Evolutionary conservation across 2,113 vertebrate species (phyloP).

Genomic region (Tor tambroides): DNA sequence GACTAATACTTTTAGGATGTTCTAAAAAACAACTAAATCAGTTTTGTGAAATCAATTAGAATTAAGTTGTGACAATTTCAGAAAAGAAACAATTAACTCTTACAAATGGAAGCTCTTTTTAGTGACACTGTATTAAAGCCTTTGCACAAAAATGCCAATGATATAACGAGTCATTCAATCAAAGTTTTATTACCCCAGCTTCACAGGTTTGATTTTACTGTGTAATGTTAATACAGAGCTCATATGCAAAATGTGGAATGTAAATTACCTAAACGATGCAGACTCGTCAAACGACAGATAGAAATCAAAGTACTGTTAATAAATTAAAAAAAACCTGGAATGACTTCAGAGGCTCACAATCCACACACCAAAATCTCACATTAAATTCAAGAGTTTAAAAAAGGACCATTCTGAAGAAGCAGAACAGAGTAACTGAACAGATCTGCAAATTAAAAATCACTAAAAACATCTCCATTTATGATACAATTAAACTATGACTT

Average conservation of each 20-base stretch:
- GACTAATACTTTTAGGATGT: neutral
- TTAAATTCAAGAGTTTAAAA: neutral
- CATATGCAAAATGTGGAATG: conserved; percentile 13
- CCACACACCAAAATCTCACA: conserved; percentile 21
- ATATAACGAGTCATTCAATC: neutral
- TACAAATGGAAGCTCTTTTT: neutral
- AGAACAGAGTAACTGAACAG: neutral
- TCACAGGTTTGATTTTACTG: neutral
- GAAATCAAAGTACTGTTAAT: conserved; percentile 19
- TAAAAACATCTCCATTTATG: neutral
- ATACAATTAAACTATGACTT: neutral
- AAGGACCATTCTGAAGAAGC: neutral
- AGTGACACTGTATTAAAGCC: neutral
- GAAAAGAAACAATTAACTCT: neutral
- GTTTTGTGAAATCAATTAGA: too few relatives aligned
- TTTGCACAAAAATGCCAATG: neutral
- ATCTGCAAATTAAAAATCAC: conserved; percentile 2
- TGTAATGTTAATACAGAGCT: neutral
- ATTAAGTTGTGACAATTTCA: neutral
- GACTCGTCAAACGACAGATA: neutral
- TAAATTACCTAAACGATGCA: neutral
- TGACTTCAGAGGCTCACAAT: conserved; percentile 7
- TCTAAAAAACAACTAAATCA: neutral
- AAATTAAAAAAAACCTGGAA: conserved; percentile 33
- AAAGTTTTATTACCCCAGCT: neutral